Conservation (phyloP, 2,797 vertebrate genomes). For the Poeciliopsis presidionis region DNA sequence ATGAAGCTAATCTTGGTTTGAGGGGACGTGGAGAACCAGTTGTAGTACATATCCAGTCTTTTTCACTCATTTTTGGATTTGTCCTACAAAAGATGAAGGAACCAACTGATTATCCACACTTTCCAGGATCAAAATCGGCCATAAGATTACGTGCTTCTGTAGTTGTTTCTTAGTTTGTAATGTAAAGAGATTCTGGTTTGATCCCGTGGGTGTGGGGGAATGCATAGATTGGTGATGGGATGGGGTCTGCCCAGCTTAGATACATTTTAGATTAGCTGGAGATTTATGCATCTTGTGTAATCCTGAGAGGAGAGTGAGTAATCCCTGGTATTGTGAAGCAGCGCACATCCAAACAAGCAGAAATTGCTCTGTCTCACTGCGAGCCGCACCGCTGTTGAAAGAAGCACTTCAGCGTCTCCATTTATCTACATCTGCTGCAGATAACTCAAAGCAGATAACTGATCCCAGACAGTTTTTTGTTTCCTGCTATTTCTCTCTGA, state of each 20-base stretch:
- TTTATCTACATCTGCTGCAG: conserved; percentile 41
- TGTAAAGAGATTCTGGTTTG: conserved; percentile 42
- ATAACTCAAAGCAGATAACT: conserved; percentile 33
- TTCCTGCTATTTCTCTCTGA: conserved; percentile 13
- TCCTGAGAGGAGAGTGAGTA: conserved; percentile 63
- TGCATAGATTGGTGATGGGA: conserved; percentile 42
- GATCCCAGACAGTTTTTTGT: conserved; percentile 34
- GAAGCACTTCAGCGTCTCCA: conserved; percentile 1
- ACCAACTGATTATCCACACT: conserved; percentile 9
- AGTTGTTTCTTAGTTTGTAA: conserved; percentile 46
- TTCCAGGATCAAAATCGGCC: conserved; percentile 31
- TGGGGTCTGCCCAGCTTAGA: conserved; percentile 45
- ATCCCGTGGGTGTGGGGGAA: conserved; percentile 44
- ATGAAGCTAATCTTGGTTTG: conserved; percentile 24
- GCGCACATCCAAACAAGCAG: conserved; percentile 46
- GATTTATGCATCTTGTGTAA: conserved; percentile 66
- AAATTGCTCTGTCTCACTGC: conserved; percentile 44
- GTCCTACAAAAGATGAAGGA: conserved; percentile 14
- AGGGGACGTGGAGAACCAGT: conserved; percentile 16
- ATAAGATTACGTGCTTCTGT: conserved; percentile 47
- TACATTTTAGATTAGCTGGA: conserved; percentile 56
- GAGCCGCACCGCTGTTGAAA: conserved; percentile 35
- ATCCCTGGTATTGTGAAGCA: conserved; percentile 53
- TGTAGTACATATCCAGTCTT: conserved; percentile 34
- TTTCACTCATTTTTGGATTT: conserved; percentile 14